Conservation (phyloP, 2,888 invertebrate species). For the Drosophila affinis region DNA sequence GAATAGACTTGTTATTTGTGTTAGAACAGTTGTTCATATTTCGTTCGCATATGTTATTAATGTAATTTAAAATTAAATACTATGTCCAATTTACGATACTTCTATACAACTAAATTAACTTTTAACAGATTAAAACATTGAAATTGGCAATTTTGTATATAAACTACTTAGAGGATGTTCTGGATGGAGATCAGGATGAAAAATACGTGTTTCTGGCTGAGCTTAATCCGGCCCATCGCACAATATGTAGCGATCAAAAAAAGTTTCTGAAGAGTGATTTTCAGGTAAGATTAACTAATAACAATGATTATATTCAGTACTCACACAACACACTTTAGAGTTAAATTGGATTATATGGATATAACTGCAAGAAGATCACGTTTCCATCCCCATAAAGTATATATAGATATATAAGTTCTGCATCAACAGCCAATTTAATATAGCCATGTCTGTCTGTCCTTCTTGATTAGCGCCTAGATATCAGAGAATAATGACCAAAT, state of each 20-base stretch:
- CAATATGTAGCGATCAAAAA: slow-evolving; percentile 79
- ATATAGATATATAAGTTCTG: no score
- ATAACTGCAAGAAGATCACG: no score
- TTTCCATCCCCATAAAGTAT: no score
- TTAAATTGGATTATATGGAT: no score
- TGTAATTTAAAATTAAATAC: neutral
- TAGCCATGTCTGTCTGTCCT: no score
- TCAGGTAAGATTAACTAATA: slow-evolving; percentile 61
- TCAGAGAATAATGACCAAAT: no score
- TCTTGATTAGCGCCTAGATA: no score
- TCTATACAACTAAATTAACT: neutral
- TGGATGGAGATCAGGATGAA: slow-evolving; percentile 93
- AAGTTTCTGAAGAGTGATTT: slow-evolving; percentile 77
- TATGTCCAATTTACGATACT: neutral
- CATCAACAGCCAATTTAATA: no score
- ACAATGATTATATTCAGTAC: neutral
- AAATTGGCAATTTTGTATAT: slow-evolving; percentile 96
- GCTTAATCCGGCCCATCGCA: slow-evolving; percentile 86
- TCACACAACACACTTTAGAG: no score
- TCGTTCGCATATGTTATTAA: no score
- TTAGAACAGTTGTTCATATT: no score
- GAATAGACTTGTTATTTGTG: no score
- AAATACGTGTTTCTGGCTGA: slow-evolving; percentile 95
- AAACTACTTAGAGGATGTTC: slow-evolving; percentile 94
- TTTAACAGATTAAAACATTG: slow-evolving; percentile 94